A percentile compares a stretch with the other conserved stretches of the same genome.
Evolutionary conservation across 2,113 vertebrate species (phyloP).

Genomic region (Cranoglanis bouderius): DNA sequence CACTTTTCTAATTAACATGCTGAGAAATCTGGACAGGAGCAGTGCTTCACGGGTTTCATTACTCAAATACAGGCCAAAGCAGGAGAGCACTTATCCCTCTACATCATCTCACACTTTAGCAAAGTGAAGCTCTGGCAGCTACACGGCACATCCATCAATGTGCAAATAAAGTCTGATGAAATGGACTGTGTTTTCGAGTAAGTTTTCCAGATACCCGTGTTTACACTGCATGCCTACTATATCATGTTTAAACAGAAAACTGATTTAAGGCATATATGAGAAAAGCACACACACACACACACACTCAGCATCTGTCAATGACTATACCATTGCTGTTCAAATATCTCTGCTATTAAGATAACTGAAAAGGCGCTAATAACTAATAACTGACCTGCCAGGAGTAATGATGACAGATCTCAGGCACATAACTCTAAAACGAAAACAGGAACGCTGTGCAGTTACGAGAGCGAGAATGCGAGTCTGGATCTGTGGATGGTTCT

Average conservation of each 20-base stretch:
- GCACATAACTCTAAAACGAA: no score
- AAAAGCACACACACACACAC: not conserved
- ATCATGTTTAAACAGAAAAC: not conserved
- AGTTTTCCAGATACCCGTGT: not conserved
- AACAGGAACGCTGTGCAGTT: not conserved
- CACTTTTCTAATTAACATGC: constrained; percentile 33
- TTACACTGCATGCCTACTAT: not conserved
- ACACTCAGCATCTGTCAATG: not conserved
- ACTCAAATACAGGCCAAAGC: constrained; percentile 8
- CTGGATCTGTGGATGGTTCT: not conserved
- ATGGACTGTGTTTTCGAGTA: not conserved
- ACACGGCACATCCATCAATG: not conserved
- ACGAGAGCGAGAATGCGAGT: not conserved
- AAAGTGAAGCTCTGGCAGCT: constrained; percentile 26
- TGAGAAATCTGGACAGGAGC: constrained; percentile 16
- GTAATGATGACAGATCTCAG: no score
- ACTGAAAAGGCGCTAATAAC: not conserved
- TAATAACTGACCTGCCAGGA: not conserved
- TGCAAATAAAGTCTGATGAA: not conserved
- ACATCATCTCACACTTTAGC: constrained; percentile 8
- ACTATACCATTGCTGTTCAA: not conserved
- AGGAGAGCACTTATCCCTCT: constrained; percentile 29
- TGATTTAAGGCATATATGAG: not conserved
- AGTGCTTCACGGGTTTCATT: constrained; percentile 25
- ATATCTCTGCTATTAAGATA: constrained; percentile 9